phyloP scores from a whole-genome alignment of 2,888 invertebrate species.

The Orthonychiurus folsomi region DNA sequence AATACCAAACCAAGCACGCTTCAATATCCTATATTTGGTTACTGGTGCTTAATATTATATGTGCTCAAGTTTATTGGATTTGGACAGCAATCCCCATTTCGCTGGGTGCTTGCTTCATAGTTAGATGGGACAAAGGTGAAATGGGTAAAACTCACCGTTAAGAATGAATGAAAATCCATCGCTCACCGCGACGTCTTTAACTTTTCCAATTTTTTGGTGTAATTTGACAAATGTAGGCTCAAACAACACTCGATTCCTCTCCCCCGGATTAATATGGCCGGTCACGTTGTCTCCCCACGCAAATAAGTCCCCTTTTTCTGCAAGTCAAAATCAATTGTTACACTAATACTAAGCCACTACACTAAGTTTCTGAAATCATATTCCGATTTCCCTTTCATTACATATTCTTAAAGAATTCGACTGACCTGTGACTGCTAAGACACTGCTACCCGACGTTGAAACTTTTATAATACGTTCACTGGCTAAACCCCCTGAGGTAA shows the following conservation, averaged over 20 bases:
- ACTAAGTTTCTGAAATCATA: too few species aligned
- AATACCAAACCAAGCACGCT: too few species aligned
- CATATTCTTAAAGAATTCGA: neutral
- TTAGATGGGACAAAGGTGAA: too few species aligned
- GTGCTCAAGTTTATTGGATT: too few species aligned
- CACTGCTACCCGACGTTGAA: constrained; percentile 72
- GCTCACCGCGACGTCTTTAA: constrained; percentile 71
- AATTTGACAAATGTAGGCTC: constrained; percentile 58
- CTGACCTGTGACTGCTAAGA: constrained; percentile 74
- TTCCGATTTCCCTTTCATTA: neutral
- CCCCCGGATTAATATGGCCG: constrained; percentile 60
- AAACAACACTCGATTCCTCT: constrained; percentile 55
- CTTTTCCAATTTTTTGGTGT: constrained; percentile 60
- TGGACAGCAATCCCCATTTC: too few species aligned
- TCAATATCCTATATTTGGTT: too few species aligned
- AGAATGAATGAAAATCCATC: constrained; percentile 77
- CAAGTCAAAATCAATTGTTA: constrained; percentile 20
- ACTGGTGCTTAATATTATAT: too few species aligned
- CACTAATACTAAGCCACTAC: constrained; percentile 2
- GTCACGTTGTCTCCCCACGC: constrained; percentile 98
- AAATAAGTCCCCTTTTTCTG: constrained; percentile 80
- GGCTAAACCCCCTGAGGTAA: constrained; percentile 76
- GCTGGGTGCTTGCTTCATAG: too few species aligned
- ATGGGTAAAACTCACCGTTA: constrained; percentile 71
- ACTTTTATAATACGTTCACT: constrained; percentile 72